Percentiles rank a stretch among this genome's conserved stretches.
These are phyloP conservation scores for Hydropsyche tenuis DNA, from an alignment of 1,140 invertebrate genomes.

Conservation along the genomic window DNA sequence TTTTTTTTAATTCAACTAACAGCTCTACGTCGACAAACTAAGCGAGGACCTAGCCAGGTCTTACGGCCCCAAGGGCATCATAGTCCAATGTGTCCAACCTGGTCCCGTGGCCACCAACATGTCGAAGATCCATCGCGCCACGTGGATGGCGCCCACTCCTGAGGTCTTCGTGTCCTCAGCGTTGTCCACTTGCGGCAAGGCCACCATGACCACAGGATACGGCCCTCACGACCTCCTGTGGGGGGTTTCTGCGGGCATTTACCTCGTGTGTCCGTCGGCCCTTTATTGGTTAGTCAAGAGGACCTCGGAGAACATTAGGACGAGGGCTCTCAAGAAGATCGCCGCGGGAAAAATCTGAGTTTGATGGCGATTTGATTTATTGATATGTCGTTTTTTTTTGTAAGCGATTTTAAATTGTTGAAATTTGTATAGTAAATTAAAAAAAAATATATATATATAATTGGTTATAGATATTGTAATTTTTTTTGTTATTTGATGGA, in stretches of 20 bases:
- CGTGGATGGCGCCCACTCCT: constrained; percentile 80
- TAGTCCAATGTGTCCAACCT: constrained; percentile 84
- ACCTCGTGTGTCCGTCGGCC: constrained; percentile 62
- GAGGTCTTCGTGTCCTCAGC: constrained; percentile 79
- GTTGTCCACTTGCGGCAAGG: constrained; percentile 78
- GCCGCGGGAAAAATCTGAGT: no score
- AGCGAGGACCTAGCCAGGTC: constrained; percentile 81
- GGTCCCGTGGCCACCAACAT: constrained; percentile 94
- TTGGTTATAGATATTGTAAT: no score
- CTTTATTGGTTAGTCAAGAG: constrained; percentile 66
- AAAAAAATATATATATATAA: no score
- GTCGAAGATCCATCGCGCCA: constrained; percentile 83
- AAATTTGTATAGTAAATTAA: no score
- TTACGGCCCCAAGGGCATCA: constrained; percentile 78
- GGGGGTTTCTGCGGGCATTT: constrained; percentile 61
- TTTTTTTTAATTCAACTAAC: no score
- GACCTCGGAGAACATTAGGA: constrained; percentile 68
- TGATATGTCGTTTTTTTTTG: no score
- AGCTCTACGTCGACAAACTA: constrained; percentile 87
- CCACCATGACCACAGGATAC: constrained; percentile 78
- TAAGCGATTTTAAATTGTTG: no score
- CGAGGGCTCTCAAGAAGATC: constrained; percentile 56
- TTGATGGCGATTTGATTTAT: no score
- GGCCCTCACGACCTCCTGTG: constrained; percentile 75
- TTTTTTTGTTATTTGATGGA: no score